Evolutionary conservation across 2,888 invertebrate genomes (phyloP), one percentile per base, ranked within the genome.

Genomic region (Orthosia gracilis): DNA sequence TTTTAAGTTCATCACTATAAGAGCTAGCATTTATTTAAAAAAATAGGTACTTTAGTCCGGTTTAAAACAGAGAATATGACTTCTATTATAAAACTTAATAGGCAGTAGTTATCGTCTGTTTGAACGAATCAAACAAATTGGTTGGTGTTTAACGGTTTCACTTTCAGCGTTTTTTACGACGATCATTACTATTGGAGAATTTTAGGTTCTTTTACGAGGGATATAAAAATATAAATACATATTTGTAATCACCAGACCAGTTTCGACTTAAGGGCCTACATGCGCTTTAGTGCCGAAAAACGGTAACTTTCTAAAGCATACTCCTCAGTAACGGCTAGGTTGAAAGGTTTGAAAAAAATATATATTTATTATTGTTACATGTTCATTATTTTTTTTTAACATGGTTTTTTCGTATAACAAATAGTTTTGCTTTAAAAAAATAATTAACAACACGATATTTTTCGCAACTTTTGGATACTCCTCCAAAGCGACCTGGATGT

Each of bases 111-210:
- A 55, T 77, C 59, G 77, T 74, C 23, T 74, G 61, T 78, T 62
- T 68, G 59, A 72, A 86, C 69, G 73, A 84, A 76, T 82, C 77
- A 72, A 77, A 86, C 80, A 78, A 83, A 83, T 73, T 77, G 50
- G 50, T 76, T 77, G 23, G 63, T 62, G 77, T 77, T 83, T 68
- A 85, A 75, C 70, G 65, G 76, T 87, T 86, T 82, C 86, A 87
- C 87, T 86, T 86, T 86, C 77, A 73, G 69, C 61, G 65, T 80
- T 59, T 81, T 78, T 79, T 79, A 76, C 64, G 70, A 69, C 58
- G 63, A 67, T 69, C 64, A 66, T 70, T 69, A 76, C 23, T 66
- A 68, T 79, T 66, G 71, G 62, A 73, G 82, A 69, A 63, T 59
- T 68, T 73, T 58, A 71, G 58, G 45, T 70, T 63, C 17, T 80